Evolutionary conservation across 2,888 invertebrate species (phyloP).

Genomic region (Petrophora chlorosata): DNA sequence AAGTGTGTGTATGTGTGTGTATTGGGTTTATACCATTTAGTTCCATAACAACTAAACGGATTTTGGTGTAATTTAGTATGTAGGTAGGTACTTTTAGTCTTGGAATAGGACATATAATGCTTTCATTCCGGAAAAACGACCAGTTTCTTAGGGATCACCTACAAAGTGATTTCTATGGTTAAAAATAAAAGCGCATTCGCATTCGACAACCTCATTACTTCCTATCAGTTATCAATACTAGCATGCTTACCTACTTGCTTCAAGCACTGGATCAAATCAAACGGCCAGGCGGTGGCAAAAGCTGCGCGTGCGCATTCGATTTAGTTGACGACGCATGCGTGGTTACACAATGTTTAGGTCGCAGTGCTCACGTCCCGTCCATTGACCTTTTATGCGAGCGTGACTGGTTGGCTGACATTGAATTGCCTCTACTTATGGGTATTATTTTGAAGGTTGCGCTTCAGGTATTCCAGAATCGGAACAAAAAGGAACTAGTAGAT

Average conservation of each 20-base stretch:
- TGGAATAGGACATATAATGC: no score
- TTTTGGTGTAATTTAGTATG: no score
- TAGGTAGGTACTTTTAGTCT: no score
- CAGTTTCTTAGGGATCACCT: no score
- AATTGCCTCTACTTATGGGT: conserved; percentile 31
- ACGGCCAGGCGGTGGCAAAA: neutral
- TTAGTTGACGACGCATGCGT: conserved; percentile 49
- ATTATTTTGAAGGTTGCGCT: conserved; percentile 34
- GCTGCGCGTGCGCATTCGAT: conserved; percentile 25
- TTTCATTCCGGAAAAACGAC: no score
- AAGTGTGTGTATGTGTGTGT: no score
- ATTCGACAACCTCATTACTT: no score
- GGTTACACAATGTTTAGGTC: conserved; percentile 42
- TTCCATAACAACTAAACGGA: no score
- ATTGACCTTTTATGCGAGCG: conserved; percentile 49
- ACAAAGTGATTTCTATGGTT: no score
- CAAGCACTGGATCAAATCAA: neutral
- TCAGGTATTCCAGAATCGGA: neutral
- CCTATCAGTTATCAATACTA: no score
- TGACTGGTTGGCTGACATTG: conserved; percentile 51
- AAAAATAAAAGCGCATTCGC: no score
- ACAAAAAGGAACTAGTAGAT: neutral
- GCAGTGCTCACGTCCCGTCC: conserved; percentile 44
- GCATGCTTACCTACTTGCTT: neutral
- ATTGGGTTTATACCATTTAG: no score